Evolutionary conservation across 2,797 vertebrate genomes (phyloP), one percentile per base, ranked within the genome.

Genomic region (Sebastes nivosus): DNA sequence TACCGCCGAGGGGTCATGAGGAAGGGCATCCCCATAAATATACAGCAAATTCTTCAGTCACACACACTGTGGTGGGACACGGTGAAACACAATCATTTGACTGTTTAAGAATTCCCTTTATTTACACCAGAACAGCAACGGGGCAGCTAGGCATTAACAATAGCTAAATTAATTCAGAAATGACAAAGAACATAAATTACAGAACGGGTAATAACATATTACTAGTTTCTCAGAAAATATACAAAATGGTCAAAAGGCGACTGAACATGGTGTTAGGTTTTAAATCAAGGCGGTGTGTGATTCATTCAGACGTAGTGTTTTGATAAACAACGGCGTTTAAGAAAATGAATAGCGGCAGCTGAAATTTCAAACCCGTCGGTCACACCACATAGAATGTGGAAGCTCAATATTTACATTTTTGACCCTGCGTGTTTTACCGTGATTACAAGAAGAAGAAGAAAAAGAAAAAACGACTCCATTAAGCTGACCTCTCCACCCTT

Each of bases 11-110:
- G 89, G 94, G 95, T 95, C 93, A 86, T 1, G 70, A 83, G 79
- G 83, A 86, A 93, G 95, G 95, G 92, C 93, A 89, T 81, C 80
- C 79, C 75, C 82, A 93, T 86, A 95, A 95, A 95, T 92, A 94
- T 91, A 94, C 93, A 93, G 88, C 74, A 83, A 89, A 93, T 93
- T 90, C 93, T 91, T 90, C 11, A 58, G 80, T 84, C 79, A 81
- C 81, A 88, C 79, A 86, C 89, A 78, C 78, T 58, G 78, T 24
- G 80, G 72, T 52, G 73, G 87, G 82, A 91, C 78, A 84, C 13
- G 67, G 72, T 63, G 82, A 84, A 90, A 86, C 65, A 87, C 71
- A 84, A 86, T 83, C 42, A 75, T 25, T 32, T 34, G 58, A 75
- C 79, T 85, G 86, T 87, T 84, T 66, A 69, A 79, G 77, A 77